phyloP scores from a whole-genome alignment of 2,113 vertebrate species.

The Silurus glanis region DNA sequence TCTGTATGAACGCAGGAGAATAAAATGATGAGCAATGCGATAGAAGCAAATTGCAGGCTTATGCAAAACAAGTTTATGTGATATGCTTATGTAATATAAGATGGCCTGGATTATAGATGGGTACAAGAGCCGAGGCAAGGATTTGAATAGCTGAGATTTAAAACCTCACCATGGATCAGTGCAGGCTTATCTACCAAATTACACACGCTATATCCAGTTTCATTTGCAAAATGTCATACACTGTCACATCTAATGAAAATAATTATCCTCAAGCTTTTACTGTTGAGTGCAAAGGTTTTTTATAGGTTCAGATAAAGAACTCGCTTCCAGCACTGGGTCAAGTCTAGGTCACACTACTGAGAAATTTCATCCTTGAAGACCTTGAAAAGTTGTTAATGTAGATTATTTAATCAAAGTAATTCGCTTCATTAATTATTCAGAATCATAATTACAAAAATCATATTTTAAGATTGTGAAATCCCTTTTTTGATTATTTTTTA shows the following conservation, averaged over 20 bases:
- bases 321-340: background rate
- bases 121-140: constrained; percentile 23
- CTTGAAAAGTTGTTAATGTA: background rate
- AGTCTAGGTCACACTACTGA: background rate
- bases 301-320: background rate
- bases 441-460: background rate
- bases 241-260: background rate
- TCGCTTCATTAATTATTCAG: background rate
- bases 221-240: background rate
- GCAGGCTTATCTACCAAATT: background rate
- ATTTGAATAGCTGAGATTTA: constrained; percentile 4
- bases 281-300: background rate
- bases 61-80: constrained; percentile 1
- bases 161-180: background rate
- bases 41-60: background rate
- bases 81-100: constrained; percentile 18
- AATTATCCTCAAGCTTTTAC: background rate
- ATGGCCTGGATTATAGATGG: constrained; percentile 11
- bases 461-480: background rate
- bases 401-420: background rate
- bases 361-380: background rate
- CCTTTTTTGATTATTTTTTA: background rate
- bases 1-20: background rate
- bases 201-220: background rate
- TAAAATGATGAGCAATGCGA: background rate